A percentile compares a stretch with the other conserved stretches of the same genome.
These are phyloP conservation scores for Leptinotarsa juncta DNA, from an alignment of 2,888 invertebrate species.

Conservation along the genomic window DNA sequence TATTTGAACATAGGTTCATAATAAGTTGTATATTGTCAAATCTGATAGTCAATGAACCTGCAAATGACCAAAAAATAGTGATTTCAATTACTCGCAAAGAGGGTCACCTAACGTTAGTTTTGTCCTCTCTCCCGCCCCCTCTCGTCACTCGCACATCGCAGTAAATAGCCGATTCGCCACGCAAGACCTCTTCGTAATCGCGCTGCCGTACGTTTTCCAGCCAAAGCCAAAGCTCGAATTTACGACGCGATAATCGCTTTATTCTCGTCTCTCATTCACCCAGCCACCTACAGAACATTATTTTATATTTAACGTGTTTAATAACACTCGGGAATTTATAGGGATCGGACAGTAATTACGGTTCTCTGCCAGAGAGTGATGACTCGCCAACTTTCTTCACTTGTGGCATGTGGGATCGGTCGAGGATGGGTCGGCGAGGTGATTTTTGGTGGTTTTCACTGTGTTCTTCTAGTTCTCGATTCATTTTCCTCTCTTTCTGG, in stretches of 20 bases:
- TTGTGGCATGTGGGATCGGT: not conserved
- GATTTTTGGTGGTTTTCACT: not conserved
- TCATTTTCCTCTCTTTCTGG: no score
- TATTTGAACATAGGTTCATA: no score
- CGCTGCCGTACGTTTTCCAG: constrained; percentile 35
- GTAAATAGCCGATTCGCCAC: constrained; percentile 14
- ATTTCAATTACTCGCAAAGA: not conserved
- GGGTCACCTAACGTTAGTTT: not conserved
- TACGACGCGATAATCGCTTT: constrained; percentile 58
- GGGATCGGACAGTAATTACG: constrained; percentile 19
- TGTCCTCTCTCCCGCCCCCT: not conserved
- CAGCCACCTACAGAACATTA: constrained; percentile 57
- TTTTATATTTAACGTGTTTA: constrained; percentile 53
- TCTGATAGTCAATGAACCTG: not conserved
- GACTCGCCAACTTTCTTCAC: constrained; percentile 12
- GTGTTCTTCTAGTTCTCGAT: no score
- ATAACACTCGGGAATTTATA: constrained; percentile 29
- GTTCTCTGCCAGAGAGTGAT: constrained; percentile 8
- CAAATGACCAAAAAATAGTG: not conserved
- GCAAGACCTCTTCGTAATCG: constrained; percentile 9
- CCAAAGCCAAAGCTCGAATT: constrained; percentile 54
- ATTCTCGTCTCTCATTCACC: constrained; percentile 54
- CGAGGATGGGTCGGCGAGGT: not conserved
- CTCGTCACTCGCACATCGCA: constrained; percentile 1
- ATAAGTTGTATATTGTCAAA: not conserved